Evolutionary conservation across 2,888 invertebrate genomes (phyloP).

Genomic region (Alloplasta piceator): DNA sequence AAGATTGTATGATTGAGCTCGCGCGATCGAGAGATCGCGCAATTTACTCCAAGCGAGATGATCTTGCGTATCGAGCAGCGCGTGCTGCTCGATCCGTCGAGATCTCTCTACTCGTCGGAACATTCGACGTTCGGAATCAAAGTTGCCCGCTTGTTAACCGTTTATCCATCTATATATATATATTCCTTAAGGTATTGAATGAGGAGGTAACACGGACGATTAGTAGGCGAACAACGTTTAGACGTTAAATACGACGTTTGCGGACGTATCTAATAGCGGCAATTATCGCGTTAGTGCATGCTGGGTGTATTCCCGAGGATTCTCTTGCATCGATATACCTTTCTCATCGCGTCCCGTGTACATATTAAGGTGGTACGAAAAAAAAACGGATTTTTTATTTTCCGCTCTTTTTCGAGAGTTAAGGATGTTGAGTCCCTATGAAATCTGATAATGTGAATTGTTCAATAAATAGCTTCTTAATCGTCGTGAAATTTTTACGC

Average conservation of each 20-base stretch:
- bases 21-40: neutral
- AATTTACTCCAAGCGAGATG: no score
- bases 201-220: constrained; percentile 70
- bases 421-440: no score
- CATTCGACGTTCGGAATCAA: constrained; percentile 54
- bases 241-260: constrained; percentile 81
- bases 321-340: constrained; percentile 38
- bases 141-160: constrained; percentile 45
- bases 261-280: constrained; percentile 78
- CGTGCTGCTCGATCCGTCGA: constrained; percentile 43
- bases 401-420: no score
- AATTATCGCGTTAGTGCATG: constrained; percentile 81
- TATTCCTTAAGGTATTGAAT: constrained; percentile 19
- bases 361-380: no score
- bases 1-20: constrained; percentile 46
- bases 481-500: no score
- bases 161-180: constrained; percentile 8
- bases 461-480: no score
- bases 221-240: constrained; percentile 80
- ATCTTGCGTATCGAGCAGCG: constrained; percentile 12
- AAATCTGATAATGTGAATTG: no score
- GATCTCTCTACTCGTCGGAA: constrained; percentile 25
- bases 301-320: constrained; percentile 74
- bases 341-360: constrained; percentile 12
- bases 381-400: no score